Base-by-base conservation (phyloP, 2,113 vertebrate genomes). In the Saguinus imperator region DNA sequence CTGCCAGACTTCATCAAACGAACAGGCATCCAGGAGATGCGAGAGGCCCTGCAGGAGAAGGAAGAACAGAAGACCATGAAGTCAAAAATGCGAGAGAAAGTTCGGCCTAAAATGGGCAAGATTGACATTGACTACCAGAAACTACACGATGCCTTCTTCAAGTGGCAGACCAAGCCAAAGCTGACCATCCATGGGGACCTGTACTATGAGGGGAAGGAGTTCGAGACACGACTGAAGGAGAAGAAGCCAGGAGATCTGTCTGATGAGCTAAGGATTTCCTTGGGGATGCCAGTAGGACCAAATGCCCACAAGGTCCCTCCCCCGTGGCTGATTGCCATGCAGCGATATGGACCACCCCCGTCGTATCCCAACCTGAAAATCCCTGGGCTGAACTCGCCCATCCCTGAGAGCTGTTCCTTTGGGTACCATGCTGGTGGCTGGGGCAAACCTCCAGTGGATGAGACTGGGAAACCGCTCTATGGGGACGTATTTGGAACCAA, bases 41-140 rank as follows among this genome's bases (percentile, higher is more conserved):
- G 99, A 29, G 99, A 99, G 97, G 99, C 99, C 1, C 98, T 99
- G 95, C 99, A 99, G 98, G 99, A 99, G 98, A 99, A 99, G 99
- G 99, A 99, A 82, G 99, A 99, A 6, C 99, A 99, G 96, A 99
- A 99, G 97, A 99, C 99, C 0, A 99, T 99, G 99, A 99, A 99
- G 97, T 99, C 99, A 68, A 99, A 99, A 98, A 99, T 99, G 99
- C 98, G 99, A n/a, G 99, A 99, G 98, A 99, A 99, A 94, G 99
- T 99, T 3, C 99, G 99, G 0, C 99, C 99, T 66, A 99, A 99
- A 97, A 99, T 99, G 99, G 99, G 99, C 18, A 99, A 99, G 98
- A 99, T 99, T 1, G 99, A 99, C 97, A 99, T 99, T 0, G 99
- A 99, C 94, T 99, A 99, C 98, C 99, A 99, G 98, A 99, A 99